phyloP scores from a whole-genome alignment of 2,888 invertebrate genomes.

The Hypselothyrea guttata region DNA sequence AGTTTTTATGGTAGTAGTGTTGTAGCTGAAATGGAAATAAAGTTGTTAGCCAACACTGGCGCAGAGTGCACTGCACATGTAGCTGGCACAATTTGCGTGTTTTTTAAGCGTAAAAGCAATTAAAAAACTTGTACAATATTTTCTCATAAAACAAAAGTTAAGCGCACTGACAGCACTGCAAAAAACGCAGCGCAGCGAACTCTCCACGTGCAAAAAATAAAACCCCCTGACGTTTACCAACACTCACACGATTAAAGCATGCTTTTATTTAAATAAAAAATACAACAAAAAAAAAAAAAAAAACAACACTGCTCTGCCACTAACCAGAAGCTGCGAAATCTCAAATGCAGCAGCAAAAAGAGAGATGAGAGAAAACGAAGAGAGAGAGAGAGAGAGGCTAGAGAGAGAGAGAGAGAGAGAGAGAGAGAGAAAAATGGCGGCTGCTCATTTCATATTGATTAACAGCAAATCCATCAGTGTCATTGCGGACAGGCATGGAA shows the following conservation, averaged over 20 bases:
- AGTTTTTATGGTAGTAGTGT: constrained; percentile 8
- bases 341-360: constrained; percentile 38
- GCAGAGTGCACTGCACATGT: constrained; percentile 16
- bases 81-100: constrained; percentile 43
- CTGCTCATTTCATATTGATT: constrained; percentile 74
- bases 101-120: constrained; percentile 64
- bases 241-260: constrained; percentile 17
- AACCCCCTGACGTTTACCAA: constrained; percentile 41
- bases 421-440: constrained; percentile 21
- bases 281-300: constrained; percentile 5
- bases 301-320: constrained; percentile 2
- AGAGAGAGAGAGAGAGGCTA: background rate
- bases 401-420: background rate
- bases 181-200: constrained; percentile 9
- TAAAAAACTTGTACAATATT: constrained; percentile 68
- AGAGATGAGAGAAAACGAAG: constrained; percentile 18
- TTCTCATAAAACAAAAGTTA: constrained; percentile 67
- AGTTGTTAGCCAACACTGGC: constrained; percentile 42
- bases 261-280: background rate
- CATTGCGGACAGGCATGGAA: constrained; percentile 45
- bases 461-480: constrained; percentile 77
- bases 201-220: constrained; percentile 8
- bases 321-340: background rate
- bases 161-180: constrained; percentile 20
- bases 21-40: constrained; percentile 44